Base-by-base conservation (phyloP, 2,888 invertebrate species). In the Volucella bombylans region DNA sequence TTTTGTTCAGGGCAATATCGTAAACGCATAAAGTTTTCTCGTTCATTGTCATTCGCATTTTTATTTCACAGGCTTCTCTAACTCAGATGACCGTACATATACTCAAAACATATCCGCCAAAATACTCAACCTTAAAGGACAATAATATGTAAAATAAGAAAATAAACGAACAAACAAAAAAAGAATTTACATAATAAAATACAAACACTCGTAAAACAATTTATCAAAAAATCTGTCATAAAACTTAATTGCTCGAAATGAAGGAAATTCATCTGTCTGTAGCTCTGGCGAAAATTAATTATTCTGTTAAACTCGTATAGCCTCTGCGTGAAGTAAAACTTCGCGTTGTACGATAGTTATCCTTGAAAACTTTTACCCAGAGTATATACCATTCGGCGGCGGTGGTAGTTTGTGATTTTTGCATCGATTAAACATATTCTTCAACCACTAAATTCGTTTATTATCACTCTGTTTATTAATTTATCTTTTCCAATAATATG, bases 391-490 rank as follows among this genome's bases (percentile, higher is more conserved):
- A 31, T 47, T 41, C 15, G 49, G 76, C 15, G 49, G 76, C 52
- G 18, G 18, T 54, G 0, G 1, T 11, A 39, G 0, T 57, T 18
- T 39, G 45, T 72, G 67, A 68, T 62, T 49, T 72, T 50, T 81
- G 59, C 78, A 79, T 82, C 82, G 82, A 82, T 82, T 82, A 74
- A 82, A 82, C 79, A 82, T 73, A 59, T 59, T 78, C 73, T 64
- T 69, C 54, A 68, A 47, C 67, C 72, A 67, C 68, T 54, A 69
- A 77, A 69, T 77, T 54, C 47, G 45, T 78, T 76, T 73, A 68
- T 55, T 73, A 68, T 68, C 64, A 50, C 61, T 2, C 55, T 52
- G 54, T 69, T 78, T 69, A 59, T 69, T 74, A 69, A 71, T 71
- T 64, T 71, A 64, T 71, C 64, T 59, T n/a, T 31, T 52, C 55